Conservation (phyloP, 2,888 invertebrate species). For the Helleia helle region DNA sequence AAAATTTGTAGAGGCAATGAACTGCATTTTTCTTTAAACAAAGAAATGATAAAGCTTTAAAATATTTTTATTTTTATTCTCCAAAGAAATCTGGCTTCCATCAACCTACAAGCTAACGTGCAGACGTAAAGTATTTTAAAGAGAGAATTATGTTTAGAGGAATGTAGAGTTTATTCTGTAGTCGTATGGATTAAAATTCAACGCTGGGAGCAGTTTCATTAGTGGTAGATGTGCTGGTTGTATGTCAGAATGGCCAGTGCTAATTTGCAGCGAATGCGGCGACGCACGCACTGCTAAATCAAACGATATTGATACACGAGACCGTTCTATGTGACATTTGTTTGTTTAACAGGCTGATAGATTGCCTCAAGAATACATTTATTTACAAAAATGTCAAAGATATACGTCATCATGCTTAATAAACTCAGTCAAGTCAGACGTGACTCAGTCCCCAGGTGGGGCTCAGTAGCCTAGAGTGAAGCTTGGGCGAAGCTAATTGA, state of each 20-base stretch:
- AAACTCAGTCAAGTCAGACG: no score
- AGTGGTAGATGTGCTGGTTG: no score
- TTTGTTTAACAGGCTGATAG: no score
- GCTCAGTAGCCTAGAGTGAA: no score
- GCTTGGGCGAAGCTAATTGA: no score
- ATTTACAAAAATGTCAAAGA: no score
- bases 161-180: not conserved
- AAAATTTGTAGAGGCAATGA: not conserved
- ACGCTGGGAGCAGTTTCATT: not conserved
- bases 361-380: no score
- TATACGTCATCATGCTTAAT: no score
- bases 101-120: not conserved
- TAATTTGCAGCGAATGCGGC: slow-evolving; percentile 5
- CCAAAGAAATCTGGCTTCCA: not conserved
- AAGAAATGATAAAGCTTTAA: not conserved
- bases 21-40: not conserved
- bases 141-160: not conserved
- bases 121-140: not conserved
- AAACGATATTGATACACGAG: slow-evolving; percentile 26
- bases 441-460: no score
- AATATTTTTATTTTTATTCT: not conserved
- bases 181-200: not conserved
- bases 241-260: not conserved
- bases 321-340: no score
- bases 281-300: slow-evolving; percentile 35